These are phyloP conservation scores for Megalopta genalis DNA, from an alignment of 1,140 invertebrate species.

Conservation along the genomic window DNA sequence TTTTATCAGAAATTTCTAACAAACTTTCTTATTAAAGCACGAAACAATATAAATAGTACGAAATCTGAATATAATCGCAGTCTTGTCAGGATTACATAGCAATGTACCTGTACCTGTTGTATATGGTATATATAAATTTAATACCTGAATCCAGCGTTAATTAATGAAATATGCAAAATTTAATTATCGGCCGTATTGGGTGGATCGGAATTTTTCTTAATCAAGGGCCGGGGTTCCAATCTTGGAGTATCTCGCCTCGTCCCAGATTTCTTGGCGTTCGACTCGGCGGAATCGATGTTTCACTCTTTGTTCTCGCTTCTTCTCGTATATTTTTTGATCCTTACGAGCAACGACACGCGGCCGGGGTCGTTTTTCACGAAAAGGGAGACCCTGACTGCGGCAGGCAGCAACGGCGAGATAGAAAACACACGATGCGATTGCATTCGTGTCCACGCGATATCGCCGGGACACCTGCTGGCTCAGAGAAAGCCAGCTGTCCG, in stretches of 20 bases:
- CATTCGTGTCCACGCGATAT: constrained; percentile 21
- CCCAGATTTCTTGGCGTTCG: neutral
- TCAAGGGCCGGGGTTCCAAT: neutral
- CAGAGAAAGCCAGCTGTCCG: constrained; percentile 13
- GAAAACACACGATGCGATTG: constrained; percentile 23
- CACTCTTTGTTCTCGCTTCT: neutral
- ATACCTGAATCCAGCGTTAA: too few relatives aligned
- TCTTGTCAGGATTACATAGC: too few relatives aligned
- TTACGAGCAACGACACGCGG: neutral
- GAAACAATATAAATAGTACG: too few relatives aligned
- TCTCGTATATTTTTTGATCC: constrained; percentile 6
- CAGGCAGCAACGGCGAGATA: neutral
- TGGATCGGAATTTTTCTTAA: neutral
- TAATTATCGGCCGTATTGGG: neutral
- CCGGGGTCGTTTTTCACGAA: constrained; percentile 13
- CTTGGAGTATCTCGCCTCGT: neutral
- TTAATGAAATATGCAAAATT: neutral
- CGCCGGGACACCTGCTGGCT: constrained; percentile 5
- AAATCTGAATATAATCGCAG: too few relatives aligned
- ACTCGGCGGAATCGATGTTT: neutral
- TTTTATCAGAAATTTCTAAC: too few relatives aligned
- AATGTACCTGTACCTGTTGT: too few relatives aligned
- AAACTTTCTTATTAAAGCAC: too few relatives aligned
- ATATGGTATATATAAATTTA: too few relatives aligned
- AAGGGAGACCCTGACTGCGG: constrained; percentile 8